Evolutionary conservation across 2,888 invertebrate species (phyloP).

Genomic region (Eumerus sabulonum): DNA sequence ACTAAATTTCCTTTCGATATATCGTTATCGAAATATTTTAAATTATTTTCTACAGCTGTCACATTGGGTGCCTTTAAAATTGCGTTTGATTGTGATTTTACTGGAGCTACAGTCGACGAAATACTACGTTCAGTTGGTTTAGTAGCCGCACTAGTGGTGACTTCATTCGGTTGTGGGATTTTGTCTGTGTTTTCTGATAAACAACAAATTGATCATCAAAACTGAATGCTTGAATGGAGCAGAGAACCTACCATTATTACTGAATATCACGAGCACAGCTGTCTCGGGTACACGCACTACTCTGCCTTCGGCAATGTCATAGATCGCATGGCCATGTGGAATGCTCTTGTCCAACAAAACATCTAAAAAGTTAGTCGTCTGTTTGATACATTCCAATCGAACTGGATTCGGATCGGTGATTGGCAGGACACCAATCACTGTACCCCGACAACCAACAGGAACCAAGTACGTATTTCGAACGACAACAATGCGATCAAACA

Average conservation of each 20-base stretch:
- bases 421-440: conserved; percentile 86
- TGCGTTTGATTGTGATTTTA: conserved; percentile 23
- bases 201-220: no score
- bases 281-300: conserved; percentile 80
- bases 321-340: conserved; percentile 81
- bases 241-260: conserved; percentile 69
- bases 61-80: conserved; percentile 5
- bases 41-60: conserved; percentile 31
- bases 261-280: conserved; percentile 72
- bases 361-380: conserved; percentile 84
- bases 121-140: conserved; percentile 10
- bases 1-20: conserved; percentile 17
- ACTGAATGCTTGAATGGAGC: no score
- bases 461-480: conserved; percentile 86
- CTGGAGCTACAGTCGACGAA: conserved; percentile 4
- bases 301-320: conserved; percentile 75
- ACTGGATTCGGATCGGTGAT: conserved; percentile 78
- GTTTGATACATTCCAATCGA: conserved; percentile 80
- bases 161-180: not conserved
- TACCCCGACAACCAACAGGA: conserved; percentile 91
- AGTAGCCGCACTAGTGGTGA: no score
- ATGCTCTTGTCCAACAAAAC: conserved; percentile 90
- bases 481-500: conserved; percentile 93
- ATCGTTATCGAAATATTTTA: conserved; percentile 28
- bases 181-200: not conserved